Conservation (phyloP, 2,797 vertebrate genomes). For the Sardinella longiceps region DNA sequence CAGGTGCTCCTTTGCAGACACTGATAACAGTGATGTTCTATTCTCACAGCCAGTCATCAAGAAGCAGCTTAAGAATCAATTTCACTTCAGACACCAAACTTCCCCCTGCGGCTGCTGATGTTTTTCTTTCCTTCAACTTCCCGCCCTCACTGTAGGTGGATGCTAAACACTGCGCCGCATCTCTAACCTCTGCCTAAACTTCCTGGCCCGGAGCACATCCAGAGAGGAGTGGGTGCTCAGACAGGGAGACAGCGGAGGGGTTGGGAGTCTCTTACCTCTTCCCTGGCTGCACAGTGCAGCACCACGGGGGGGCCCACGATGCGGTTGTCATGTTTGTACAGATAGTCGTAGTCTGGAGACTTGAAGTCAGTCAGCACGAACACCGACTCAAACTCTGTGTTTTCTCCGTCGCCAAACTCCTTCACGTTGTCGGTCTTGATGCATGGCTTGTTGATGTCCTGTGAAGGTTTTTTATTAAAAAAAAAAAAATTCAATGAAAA, state of each 20-base stretch:
- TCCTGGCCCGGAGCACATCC: neutral
- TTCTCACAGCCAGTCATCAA: constrained; percentile 39
- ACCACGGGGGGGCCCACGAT: constrained; percentile 92
- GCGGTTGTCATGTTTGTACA: constrained; percentile 87
- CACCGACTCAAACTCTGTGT: constrained; percentile 86
- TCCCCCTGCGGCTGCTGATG: neutral
- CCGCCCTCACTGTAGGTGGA: constrained; percentile 25
- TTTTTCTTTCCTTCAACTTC: neutral
- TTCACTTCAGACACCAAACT: constrained; percentile 34
- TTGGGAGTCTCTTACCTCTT: constrained; percentile 75
- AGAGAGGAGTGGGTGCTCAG: neutral
- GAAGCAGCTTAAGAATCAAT: constrained; percentile 51
- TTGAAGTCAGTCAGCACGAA: constrained; percentile 89
- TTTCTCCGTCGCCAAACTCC: constrained; percentile 84
- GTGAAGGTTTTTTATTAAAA: constrained; percentile 29
- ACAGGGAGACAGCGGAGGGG: neutral
- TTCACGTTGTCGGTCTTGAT: constrained; percentile 80
- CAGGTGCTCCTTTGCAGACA: constrained; percentile 41
- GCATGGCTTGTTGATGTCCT: constrained; percentile 88
- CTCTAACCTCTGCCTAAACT: constrained; percentile 27
- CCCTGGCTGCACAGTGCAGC: constrained; percentile 82
- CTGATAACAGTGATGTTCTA: constrained; percentile 48
- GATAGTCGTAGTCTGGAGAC: constrained; percentile 78
- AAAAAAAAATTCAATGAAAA: constrained; percentile 8
- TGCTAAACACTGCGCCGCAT: neutral